Evolutionary conservation across 2,888 invertebrate species (phyloP), one percentile per base, ranked within the genome.

Genomic region (Chymomyza procnemis): DNA sequence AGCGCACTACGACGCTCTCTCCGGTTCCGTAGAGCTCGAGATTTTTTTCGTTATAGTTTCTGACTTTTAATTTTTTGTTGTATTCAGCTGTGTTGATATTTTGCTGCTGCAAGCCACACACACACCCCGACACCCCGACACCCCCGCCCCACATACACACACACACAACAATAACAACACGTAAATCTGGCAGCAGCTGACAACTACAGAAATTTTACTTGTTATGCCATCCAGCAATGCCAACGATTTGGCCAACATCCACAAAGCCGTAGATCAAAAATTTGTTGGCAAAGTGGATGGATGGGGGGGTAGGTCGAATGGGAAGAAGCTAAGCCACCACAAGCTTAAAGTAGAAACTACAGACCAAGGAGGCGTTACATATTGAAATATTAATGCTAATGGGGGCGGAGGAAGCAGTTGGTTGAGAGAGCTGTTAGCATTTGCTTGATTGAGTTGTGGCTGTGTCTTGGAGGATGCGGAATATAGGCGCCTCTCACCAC

Each of bases 381-480:
- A 80, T 80, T 85, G 80, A 85, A 81, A 80, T 82, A 81, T 81
- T 81, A 85, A 85, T 85, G 83, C 74, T 85, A 81, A 81, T 85
- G 80, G 83, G 74, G 66, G 61, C 70, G 12, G 34, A 82, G 80
- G 83, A 73, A 67, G 61, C 70, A 41, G 34, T 41, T 41, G 34
- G 34, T 41, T 41, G 72, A 75, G 80, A 64, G 50, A 64, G 73
- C 64, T 62, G 72, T 64, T 64, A 64, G 64, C 73, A 67, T 64
- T 73, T 73, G 68, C 73, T 64, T 80, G 80, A 80, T 85, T 80
- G 80, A 76, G 74, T 73, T 79, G 56, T 56, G 14, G 56, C 18
- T 71, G 64, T n/a, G n/a, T n/a, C n/a, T n/a, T n/a, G n/a, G n/a
- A n/a, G n/a, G n/a, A n/a, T n/a, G n/a, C n/a, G n/a, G n/a, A n/a